Base-by-base conservation (phyloP, 2,113 vertebrate genomes). In the Pholis gunnellus region DNA sequence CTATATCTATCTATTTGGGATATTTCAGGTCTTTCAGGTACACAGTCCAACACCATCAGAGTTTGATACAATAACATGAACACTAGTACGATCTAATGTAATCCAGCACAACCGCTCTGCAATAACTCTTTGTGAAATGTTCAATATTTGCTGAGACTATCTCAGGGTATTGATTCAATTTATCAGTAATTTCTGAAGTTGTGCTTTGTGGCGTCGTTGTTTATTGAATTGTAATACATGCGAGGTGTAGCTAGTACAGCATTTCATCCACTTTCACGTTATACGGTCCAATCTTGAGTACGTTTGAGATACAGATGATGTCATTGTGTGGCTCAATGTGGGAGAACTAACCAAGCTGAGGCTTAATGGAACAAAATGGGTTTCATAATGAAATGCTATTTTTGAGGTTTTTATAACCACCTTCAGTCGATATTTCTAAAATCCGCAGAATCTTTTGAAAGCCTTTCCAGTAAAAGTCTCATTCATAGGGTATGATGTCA, bases 141-240 rank as follows among this genome's bases (percentile, higher is more conserved):
- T 60, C 71, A 72, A 72, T 82, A 79, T 72, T 72, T 68, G 36
- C 60, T 60, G 67, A 76, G 67, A 38, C 29, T 36, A 63, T 75
- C 42, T 64, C 74, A 68, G 22, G 38, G 27, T 70, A 27, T 74
- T 82, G 64, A 75, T 79, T 83, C 31, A 75, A 59, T 78, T 65
- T 44, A 78, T 73, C 15, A 7, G 27, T 76, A 3, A 72, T 83
- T 68, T 80, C 31, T 75, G 54, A 61, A 40, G 42, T 38, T 54
- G 27, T 34, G 31, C 59, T 65, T 66, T 38, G 60, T 52, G 69
- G 42, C 70, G 34, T 44, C 74, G 66, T 18, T 77, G 56, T 65
- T 72, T 40, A 79, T 52, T 79, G 75, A 29, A 68, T 79, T 72
- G 72, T 56, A 67, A 72, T 82, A 50, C 54, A 82, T 75, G 50